Evolutionary conservation across 2,888 invertebrate species (phyloP).

Genomic region (Ceramica pisi): DNA sequence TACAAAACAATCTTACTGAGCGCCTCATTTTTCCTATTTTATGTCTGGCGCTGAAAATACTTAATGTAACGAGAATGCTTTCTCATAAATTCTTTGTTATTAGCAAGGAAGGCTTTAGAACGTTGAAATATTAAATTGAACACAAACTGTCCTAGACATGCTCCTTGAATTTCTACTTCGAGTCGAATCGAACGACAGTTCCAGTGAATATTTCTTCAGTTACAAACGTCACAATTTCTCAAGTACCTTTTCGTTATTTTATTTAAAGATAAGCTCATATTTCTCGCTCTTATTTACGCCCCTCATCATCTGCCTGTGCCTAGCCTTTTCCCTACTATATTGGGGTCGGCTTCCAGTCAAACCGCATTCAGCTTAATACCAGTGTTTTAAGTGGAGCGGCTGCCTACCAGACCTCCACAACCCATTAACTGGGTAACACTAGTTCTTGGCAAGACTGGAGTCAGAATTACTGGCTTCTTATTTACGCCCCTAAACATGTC

Average conservation of each 20-base stretch:
- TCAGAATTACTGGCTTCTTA: too few relatives aligned
- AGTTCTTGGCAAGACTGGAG: too few relatives aligned
- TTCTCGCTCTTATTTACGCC: not conserved
- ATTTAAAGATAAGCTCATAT: not conserved
- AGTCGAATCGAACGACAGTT: not conserved
- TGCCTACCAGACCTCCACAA: too few relatives aligned
- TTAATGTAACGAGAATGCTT: not conserved
- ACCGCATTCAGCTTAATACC: too few relatives aligned
- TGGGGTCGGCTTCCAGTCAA: too few relatives aligned
- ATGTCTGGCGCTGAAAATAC: not conserved
- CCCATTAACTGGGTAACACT: too few relatives aligned
- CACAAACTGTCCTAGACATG: not conserved
- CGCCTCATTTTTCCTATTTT: not conserved
- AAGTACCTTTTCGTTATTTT: not conserved
- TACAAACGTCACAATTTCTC: not conserved
- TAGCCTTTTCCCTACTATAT: too few relatives aligned
- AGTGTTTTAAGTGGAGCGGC: too few relatives aligned
- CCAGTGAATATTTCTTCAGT: not conserved
- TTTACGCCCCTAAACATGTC: too few relatives aligned
- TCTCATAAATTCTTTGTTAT: conserved; percentile 4
- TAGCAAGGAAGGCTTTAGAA: not conserved
- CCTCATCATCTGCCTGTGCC: too few relatives aligned
- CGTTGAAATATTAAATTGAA: conserved; percentile 9
- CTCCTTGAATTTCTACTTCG: not conserved
- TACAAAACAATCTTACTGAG: not conserved